Base-by-base conservation (phyloP, 2,888 invertebrate genomes). In the Galerucella pusilla region DNA sequence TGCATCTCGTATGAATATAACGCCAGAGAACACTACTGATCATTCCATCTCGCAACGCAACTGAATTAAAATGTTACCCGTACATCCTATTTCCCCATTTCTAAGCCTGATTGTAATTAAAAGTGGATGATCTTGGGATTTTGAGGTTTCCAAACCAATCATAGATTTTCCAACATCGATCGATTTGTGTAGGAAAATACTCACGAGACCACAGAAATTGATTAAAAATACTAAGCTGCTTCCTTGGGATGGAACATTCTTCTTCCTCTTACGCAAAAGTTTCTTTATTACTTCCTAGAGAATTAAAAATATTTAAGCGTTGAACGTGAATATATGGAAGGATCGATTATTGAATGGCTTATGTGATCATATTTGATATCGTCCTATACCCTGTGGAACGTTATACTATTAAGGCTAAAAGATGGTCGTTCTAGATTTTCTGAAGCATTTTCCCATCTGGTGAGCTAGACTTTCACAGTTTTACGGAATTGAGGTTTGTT, bases 121-220 rank as follows among this genome's bases (percentile, higher is more conserved):
- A 54, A 54, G 54, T 54, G 54, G 54, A 52, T 52, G 52, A 52
- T 52, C n/a, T 52, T 52, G 52, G 52, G 14, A n/a, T 54, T 54
- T 54, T 54, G 7, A 54, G 54, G 6, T 14, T 54, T n/a, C 54
- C n/a, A n/a, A 54, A 54, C 54, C 4, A 54, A 54, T 54, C 54
- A 14, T n/a, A 54, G 6, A 49, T 49, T 49, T 49, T 14, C 46
- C 2, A 12, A 46, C 12, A 46, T 10, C 2, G 4, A 46, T 46
- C 52, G 52, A 52, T 52, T 54, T n/a, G 54, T 14, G 54, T 16
- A 54, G 16, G 4, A 54, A 54, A n/a, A 54, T n/a, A 6, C n/a
- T 54, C n/a, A 7, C 54, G 54, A n/a, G 54, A 54, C 54, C 4
- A n/a, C 7, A 54, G 3, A 16, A 54, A 14, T n/a, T 54, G 54